phyloP scores from a whole-genome alignment of 2,888 invertebrate species.

The Phoronis australis region DNA sequence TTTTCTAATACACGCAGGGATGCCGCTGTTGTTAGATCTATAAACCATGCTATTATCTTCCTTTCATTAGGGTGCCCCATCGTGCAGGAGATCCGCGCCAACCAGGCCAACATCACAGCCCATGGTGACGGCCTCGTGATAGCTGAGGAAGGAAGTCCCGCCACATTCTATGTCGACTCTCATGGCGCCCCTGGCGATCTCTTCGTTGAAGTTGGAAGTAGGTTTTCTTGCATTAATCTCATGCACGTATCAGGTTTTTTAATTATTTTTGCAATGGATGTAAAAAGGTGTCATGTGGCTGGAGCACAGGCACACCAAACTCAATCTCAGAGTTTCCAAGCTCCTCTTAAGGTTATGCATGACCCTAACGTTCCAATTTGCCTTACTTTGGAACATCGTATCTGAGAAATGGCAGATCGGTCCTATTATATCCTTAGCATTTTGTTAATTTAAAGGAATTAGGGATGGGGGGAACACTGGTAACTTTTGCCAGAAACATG shows the following conservation, averaged over 20 bases:
- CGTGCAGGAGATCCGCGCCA: slow-evolving; percentile 53
- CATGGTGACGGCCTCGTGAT: slow-evolving; percentile 60
- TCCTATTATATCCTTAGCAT: too few species aligned
- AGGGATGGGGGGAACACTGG: too few species aligned
- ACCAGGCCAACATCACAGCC: slow-evolving; percentile 60
- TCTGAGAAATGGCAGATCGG: too few species aligned
- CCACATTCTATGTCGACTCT: slow-evolving; percentile 58
- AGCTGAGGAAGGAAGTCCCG: slow-evolving; percentile 53
- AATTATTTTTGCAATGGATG: not conserved
- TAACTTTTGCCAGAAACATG: too few species aligned
- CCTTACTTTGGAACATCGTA: too few species aligned
- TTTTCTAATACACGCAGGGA: not conserved
- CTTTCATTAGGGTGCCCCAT: slow-evolving; percentile 41
- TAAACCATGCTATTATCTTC: slow-evolving; percentile 16
- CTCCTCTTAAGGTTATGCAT: too few species aligned
- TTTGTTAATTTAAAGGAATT: too few species aligned
- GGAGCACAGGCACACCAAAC: not conserved
- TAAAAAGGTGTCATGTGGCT: not conserved
- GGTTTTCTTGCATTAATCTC: slow-evolving; percentile 9
- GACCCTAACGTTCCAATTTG: too few species aligned
- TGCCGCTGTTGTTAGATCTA: not conserved
- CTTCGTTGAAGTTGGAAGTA: slow-evolving; percentile 55
- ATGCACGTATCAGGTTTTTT: not conserved
- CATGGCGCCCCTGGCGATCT: slow-evolving; percentile 56
- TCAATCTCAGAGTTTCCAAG: too few species aligned